Conservation (phyloP, 2,888 invertebrate species). For the Cryptocephalus primarius region DNA sequence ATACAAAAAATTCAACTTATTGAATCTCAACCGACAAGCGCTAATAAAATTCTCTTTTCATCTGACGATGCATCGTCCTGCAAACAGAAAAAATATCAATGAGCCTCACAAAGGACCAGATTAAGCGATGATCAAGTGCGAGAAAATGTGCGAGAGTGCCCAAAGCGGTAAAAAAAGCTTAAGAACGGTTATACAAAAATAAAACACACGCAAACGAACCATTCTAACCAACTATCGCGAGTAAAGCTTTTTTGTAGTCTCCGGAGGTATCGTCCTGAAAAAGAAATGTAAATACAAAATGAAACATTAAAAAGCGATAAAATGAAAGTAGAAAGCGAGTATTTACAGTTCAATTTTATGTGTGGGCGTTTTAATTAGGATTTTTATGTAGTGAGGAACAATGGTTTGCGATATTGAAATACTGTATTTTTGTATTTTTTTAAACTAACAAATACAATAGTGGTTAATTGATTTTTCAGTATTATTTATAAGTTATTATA, state of each 20-base stretch:
- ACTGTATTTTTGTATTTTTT: no score
- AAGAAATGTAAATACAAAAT: constrained; percentile 9
- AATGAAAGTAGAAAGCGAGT: not conserved
- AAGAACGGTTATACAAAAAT: not conserved
- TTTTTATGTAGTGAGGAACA: no score
- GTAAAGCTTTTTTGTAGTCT: constrained; percentile 83
- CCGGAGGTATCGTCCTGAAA: constrained; percentile 87
- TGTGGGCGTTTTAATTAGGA: no score
- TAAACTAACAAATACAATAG: no score
- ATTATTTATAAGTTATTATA: no score
- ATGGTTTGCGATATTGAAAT: no score
- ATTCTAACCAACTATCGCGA: constrained; percentile 53
- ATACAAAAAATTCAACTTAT: no score
- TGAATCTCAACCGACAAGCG: constrained; percentile 39
- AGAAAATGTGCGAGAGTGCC: no score
- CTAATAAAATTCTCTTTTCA: constrained; percentile 71
- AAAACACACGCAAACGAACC: not conserved
- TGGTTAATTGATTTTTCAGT: no score
- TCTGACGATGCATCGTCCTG: constrained; percentile 77
- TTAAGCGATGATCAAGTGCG: no score
- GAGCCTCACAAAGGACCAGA: no score
- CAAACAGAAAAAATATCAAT: constrained; percentile 25
- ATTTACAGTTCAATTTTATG: no score
- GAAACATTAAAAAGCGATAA: not conserved
- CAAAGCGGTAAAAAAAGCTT: not conserved